These are phyloP conservation scores for Dendronephthya gigantea DNA, from an alignment of 64 coral and sea anemone species.

Conservation along the genomic window DNA sequence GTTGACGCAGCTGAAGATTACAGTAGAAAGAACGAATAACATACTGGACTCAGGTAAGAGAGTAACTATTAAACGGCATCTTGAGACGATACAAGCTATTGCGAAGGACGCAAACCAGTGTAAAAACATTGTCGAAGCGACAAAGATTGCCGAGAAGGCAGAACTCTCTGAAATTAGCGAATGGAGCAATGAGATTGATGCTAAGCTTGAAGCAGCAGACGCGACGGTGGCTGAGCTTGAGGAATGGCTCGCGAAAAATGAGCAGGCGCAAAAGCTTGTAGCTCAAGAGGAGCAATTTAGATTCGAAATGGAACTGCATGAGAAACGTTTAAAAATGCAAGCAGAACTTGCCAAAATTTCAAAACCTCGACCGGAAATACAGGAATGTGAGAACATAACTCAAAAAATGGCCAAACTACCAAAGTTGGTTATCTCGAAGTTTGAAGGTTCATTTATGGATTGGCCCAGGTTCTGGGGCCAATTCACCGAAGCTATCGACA, in stretches of 20 bases:
- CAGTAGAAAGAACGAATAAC: background rate
- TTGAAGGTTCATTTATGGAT: background rate
- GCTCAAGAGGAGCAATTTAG: background rate
- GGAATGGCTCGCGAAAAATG: background rate
- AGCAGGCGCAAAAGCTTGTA: background rate
- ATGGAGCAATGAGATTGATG: background rate
- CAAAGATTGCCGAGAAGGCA: background rate
- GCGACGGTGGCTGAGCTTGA: background rate
- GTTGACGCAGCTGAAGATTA: background rate
- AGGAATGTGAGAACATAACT: too few relatives aligned
- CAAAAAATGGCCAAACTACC: background rate
- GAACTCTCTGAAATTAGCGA: background rate
- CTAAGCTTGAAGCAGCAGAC: background rate
- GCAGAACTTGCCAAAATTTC: background rate
- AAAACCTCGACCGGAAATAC: too few relatives aligned
- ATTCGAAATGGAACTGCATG: background rate
- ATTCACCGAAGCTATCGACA: slow-evolving; percentile 1
- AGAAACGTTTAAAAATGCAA: background rate
- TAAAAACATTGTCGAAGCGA: background rate
- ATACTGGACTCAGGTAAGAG: background rate
- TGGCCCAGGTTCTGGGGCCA: background rate
- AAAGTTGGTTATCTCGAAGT: background rate
- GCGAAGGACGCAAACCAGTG: background rate
- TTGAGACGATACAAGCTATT: background rate
- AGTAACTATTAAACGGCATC: background rate